Evolutionary conservation across 2,888 invertebrate species (phyloP).

Genomic region (Amiota mariae): DNA sequence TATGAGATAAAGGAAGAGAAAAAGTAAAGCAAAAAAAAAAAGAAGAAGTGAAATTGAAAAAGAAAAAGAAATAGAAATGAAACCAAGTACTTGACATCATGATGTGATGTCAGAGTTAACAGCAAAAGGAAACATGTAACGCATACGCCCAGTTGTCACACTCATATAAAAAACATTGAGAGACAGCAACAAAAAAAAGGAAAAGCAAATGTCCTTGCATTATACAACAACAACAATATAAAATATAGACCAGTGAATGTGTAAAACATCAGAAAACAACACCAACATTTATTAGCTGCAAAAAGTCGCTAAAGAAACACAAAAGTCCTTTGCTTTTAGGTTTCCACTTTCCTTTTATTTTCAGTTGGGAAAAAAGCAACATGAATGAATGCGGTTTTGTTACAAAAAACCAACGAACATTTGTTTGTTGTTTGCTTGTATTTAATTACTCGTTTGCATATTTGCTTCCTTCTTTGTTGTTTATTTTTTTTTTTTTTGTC

Average conservation of each 20-base stretch:
- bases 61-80: background rate
- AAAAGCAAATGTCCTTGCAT: background rate
- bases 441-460: no score
- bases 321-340: no score
- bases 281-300: no score
- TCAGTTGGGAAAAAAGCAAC: background rate
- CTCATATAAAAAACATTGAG: background rate
- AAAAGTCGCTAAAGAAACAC: no score
- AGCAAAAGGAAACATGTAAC: background rate
- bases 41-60: background rate
- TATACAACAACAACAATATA: background rate
- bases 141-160: conserved; percentile 16
- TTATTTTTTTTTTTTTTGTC: no score
- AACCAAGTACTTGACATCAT: background rate
- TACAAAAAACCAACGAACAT: no score
- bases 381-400: background rate
- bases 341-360: no score
- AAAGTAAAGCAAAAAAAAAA: background rate
- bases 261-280: no score
- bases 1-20: background rate
- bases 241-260: no score
- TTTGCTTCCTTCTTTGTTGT: no score
- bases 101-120: background rate
- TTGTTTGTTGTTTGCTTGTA: no score
- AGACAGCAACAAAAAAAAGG: background rate